phyloP scores from a whole-genome alignment of 2,888 invertebrate species.

The Melikaiella ostensackeni region DNA sequence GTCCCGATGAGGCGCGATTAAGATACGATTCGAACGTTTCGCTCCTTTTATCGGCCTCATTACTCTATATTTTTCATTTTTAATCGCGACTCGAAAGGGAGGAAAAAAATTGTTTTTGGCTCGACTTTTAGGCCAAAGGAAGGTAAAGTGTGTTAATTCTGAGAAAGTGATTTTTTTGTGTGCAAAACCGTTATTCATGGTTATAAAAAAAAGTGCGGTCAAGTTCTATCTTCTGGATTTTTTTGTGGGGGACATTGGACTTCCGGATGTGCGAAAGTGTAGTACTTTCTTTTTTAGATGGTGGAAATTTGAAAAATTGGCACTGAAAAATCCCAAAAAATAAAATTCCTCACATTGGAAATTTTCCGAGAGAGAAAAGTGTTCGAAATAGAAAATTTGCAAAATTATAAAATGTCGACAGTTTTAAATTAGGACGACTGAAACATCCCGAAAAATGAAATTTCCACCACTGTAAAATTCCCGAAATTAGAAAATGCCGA shows the following conservation, averaged over 20 bases:
- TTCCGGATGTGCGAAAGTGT: conserved; percentile 10
- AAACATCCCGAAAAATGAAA: too few species aligned
- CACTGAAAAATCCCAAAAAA: too few species aligned
- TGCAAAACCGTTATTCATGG: neutral
- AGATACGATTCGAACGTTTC: conserved; percentile 37
- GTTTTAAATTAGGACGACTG: too few species aligned
- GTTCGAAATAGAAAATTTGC: too few species aligned
- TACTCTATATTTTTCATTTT: neutral
- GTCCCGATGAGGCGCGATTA: conserved; percentile 64
- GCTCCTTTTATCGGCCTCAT: neutral
- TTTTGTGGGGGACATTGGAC: conserved; percentile 2
- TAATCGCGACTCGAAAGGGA: neutral
- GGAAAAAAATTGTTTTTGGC: conserved; percentile 8
- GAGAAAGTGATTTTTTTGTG: conserved; percentile 32
- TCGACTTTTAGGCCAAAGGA: conserved; percentile 25
- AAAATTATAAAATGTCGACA: too few species aligned
- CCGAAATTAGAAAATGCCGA: too few species aligned
- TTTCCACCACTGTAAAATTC: too few species aligned
- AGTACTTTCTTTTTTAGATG: neutral
- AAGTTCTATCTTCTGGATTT: conserved; percentile 6
- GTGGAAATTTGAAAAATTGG: neutral
- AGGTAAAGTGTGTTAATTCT: conserved; percentile 35
- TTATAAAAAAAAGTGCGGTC: neutral
- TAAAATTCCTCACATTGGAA: too few species aligned
- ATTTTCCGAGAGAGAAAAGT: too few species aligned